Percentiles rank a stretch among this genome's conserved stretches.
Conservation (phyloP, 2,888 invertebrate species). For the Lithophane ornitopus region DNA sequence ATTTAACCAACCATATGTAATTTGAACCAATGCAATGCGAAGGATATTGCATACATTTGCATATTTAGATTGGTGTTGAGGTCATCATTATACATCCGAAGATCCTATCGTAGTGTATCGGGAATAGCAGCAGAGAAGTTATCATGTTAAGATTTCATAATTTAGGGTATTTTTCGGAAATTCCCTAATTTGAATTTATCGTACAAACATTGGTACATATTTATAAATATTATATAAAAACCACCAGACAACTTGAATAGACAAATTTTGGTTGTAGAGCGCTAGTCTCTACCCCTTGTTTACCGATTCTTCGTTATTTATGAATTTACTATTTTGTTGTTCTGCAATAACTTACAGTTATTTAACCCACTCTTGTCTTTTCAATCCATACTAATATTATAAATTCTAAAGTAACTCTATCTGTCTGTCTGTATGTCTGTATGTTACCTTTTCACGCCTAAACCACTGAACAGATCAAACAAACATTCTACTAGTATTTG, state of each 20-base stretch:
- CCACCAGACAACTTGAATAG: background rate
- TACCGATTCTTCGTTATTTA: slow-evolving; percentile 9
- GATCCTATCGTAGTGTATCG: background rate
- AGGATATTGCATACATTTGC: background rate
- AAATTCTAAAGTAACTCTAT: too few species aligned
- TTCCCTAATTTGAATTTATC: background rate
- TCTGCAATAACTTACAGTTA: background rate
- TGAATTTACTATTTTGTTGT: slow-evolving; percentile 4
- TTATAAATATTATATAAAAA: background rate
- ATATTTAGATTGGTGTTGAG: background rate
- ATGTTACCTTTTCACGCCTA: too few species aligned
- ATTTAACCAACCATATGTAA: too few species aligned
- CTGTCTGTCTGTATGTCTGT: too few species aligned
- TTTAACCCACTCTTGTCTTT: background rate
- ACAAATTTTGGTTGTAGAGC: background rate
- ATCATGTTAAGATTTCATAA: background rate
- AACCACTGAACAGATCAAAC: too few species aligned
- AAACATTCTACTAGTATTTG: background rate
- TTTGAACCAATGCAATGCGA: background rate
- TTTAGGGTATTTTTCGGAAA: background rate
- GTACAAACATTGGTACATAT: background rate
- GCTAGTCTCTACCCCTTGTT: background rate
- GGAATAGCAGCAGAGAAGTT: background rate
- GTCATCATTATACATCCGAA: background rate
- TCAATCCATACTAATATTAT: too few species aligned